Conservation (phyloP, 2,113 vertebrate species). For the Diadophis punctatus region DNA sequence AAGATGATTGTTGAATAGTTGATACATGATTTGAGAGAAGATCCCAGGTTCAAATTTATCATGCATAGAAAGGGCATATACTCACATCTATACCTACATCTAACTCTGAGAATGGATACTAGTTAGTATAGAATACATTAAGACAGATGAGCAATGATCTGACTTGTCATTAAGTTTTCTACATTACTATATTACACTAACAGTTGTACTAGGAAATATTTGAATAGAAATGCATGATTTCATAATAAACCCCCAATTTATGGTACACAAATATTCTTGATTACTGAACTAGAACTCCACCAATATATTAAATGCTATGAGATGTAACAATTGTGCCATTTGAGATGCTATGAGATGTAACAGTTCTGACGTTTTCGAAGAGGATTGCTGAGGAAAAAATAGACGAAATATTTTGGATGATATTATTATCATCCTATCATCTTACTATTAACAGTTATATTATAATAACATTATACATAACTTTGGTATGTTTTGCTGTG, state of each 20-base stretch:
- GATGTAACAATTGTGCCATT: neutral
- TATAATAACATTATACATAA: neutral
- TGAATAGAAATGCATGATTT: neutral
- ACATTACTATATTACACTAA: neutral
- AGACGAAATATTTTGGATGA: neutral
- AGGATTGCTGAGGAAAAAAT: neutral
- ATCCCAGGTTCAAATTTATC: neutral
- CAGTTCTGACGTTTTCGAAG: neutral
- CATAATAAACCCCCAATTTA: neutral
- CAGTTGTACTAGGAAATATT: neutral
- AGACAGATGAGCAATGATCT: neutral
- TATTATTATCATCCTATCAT: too few relatives aligned
- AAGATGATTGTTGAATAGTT: neutral
- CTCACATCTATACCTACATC: neutral
- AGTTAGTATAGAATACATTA: neutral
- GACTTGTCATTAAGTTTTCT: neutral
- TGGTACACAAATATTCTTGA: neutral
- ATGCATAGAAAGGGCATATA: neutral
- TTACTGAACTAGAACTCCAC: neutral
- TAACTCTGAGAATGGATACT: neutral
- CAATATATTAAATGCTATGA: neutral
- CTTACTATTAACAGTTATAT: neutral
- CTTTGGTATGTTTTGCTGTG: neutral
- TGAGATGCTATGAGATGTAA: neutral
- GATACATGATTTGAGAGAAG: neutral